Base-by-base conservation (phyloP, 2,888 invertebrate genomes). In the Balanococcus diminutus region DNA sequence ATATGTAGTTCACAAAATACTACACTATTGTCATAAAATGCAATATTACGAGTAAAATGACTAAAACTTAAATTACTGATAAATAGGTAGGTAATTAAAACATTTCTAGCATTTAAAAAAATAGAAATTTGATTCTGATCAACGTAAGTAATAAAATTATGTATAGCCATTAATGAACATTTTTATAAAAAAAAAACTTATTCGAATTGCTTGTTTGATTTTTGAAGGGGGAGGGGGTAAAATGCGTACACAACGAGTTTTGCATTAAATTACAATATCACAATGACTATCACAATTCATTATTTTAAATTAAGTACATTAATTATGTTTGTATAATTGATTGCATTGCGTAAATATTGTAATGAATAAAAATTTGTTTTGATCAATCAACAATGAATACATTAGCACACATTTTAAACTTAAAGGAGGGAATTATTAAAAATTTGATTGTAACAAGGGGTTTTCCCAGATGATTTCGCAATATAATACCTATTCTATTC, bases 351-450 rank as follows among this genome's bases (percentile, higher is more conserved):
- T 72, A 67, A 67, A 67, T 67, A 25, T 28, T 3, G 9, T 67
- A 67, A 4, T 67, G 4, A 72, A 72, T 72, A n/a, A 72, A 72
- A 16, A 72, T 31, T 32, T n/a, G 32, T 32, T 31, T 72, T n/a
- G 72, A 72, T 72, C 72, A 31, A 72, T 72, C 72, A 72, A 72
- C 72, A 72, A 72, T 72, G 32, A 72, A 72, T 72, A 72, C 67
- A n/a, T 4, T 46, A 46, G 6, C 6, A 42, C 11, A 46, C n/a
- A 46, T 46, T 28, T 72, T 61, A 9, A 61, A 25, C 61, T 61
- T 25, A 61, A 61, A 61, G 2, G 22, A 61, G 25, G 25, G 25
- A 72, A 72, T 56, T n/a, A 72, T 31, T 31, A 61, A 8, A 72
- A 72, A 72, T 72, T 72, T 72, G 72, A 72, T 72, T 72, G 25